Base-by-base conservation (phyloP, 2,888 invertebrate species). In the Odontothrips loti region DNA sequence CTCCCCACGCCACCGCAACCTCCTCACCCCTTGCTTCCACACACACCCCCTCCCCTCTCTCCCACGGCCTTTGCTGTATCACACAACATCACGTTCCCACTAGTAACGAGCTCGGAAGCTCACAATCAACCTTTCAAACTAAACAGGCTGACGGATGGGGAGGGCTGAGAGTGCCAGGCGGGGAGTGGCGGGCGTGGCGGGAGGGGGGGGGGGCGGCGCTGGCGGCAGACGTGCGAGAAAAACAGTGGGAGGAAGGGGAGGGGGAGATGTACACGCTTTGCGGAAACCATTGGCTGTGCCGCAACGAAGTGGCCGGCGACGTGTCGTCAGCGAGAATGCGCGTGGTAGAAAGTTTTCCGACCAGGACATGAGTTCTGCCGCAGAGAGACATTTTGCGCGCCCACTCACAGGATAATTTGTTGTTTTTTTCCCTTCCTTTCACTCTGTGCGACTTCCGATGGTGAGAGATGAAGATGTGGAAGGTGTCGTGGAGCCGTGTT, bases 41-140 rank as follows among this genome's bases (percentile, higher is more conserved):
- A 43, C 20, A 10, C 51, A 2, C 51, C 20, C 51, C 20, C 58
- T 20, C 6, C 17, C 12, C 58, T 6, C 20, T n/a, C 11, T 17
- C 58, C 51, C 51, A 15, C 58, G 20, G 17, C 58, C 58, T 58
- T n/a, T 58, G 58, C 58, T 58, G 68, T 75, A 75, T 75, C 68
- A 75, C 23, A 23, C 68, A 75, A 23, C 68, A 23, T 75, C 68
- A 75, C 27, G 68, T 75, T 58, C 15, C 58, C 58, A 58, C 58
- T 10, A 75, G 68, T 23, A 23, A 12, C 27, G 68, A 75, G 23
- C 68, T 23, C 68, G 68, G 68, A 75, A 23, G 68, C 68, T 23
- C 68, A 75, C 68, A 75, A 75, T 23, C 68, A 75, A 75, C 68
- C 68, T 23, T 75, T 75, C 27, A 75, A 75, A 75, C 68, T 75